Conservation (phyloP, 2,797 vertebrate genomes). For the Lateolabrax maculatus region DNA sequence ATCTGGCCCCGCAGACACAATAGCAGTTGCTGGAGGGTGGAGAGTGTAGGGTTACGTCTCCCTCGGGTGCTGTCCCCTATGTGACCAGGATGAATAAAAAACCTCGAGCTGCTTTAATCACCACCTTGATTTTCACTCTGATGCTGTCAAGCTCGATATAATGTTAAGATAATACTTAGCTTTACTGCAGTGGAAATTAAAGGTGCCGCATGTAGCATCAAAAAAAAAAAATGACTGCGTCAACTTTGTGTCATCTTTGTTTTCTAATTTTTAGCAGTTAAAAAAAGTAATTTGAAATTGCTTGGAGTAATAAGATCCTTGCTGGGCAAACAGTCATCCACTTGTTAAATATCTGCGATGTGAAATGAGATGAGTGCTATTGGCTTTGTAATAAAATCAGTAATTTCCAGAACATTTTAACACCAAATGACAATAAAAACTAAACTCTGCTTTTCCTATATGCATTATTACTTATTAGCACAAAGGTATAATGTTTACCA, state of each 20-base stretch:
- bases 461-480: background rate
- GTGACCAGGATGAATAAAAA: constrained; percentile 64
- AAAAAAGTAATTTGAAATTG: background rate
- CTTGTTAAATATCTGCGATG: background rate
- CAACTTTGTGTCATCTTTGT: background rate
- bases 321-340: background rate
- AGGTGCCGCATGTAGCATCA: background rate
- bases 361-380: background rate
- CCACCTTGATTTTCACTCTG: constrained; percentile 7
- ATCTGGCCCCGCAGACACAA: constrained; percentile 63
- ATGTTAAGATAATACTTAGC: background rate
- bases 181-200: background rate
- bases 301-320: background rate
- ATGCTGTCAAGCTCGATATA: constrained; percentile 9
- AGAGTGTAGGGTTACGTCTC: constrained; percentile 56
- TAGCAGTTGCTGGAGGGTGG: constrained; percentile 20
- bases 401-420: background rate
- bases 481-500: background rate
- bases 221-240: background rate
- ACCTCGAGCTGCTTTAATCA: constrained; percentile 35
- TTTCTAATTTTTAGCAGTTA: background rate
- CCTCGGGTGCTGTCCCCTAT: constrained; percentile 53
- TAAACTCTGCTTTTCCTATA: background rate
- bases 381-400: background rate
- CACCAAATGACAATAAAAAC: background rate